Evolutionary conservation across 2,797 vertebrate genomes (phyloP).

Genomic region (Meda fulgida): DNA sequence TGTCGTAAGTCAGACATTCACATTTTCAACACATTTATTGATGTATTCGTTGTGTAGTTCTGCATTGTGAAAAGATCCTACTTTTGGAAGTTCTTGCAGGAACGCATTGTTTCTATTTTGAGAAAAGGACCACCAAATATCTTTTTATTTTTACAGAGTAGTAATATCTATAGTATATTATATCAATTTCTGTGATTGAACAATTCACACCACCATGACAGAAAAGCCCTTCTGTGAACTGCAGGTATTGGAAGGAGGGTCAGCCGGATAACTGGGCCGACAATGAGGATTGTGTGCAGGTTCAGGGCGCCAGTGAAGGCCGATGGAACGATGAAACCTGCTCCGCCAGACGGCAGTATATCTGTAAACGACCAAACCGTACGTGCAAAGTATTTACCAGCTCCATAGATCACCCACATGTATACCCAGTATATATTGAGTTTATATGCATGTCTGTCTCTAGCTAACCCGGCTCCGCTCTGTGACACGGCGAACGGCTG

Average conservation of each 20-base stretch:
- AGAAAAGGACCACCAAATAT: neutral
- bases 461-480: slow-evolving; percentile 72
- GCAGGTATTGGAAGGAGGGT: slow-evolving; percentile 72
- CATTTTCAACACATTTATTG: neutral
- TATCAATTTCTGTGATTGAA: neutral
- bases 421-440: no score
- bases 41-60: neutral
- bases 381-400: slow-evolving; percentile 35
- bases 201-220: neutral
- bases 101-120: neutral
- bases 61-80: neutral
- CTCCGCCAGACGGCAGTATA: slow-evolving; percentile 65
- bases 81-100: neutral
- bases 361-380: slow-evolving; percentile 80
- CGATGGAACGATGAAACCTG: slow-evolving; percentile 80
- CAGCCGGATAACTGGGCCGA: slow-evolving; percentile 77
- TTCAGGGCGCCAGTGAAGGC: slow-evolving; percentile 64
- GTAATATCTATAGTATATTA: neutral
- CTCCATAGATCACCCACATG: neutral
- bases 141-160: neutral
- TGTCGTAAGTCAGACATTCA: slow-evolving; percentile 70
- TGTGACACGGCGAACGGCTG: slow-evolving; percentile 77
- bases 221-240: neutral
- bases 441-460: neutral
- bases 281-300: slow-evolving; percentile 76